These are phyloP conservation scores for Danio choprae DNA, from an alignment of 2,797 vertebrate species.

Conservation along the genomic window DNA sequence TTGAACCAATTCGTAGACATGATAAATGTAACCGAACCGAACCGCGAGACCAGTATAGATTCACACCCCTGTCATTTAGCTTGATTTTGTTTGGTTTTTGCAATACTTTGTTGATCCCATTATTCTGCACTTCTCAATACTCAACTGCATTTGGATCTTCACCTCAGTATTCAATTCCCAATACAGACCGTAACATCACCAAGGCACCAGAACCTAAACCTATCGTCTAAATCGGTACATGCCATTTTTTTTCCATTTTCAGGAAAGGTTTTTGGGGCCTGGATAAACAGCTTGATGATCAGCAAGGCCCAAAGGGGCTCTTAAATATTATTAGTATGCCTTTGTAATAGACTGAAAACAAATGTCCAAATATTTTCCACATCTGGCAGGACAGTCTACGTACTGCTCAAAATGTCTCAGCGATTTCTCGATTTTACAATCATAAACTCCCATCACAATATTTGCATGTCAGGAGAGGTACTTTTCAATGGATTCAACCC, in stretches of 20 bases:
- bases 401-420: not conserved
- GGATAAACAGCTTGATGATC: not conserved
- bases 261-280: not conserved
- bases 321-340: constrained; percentile 9
- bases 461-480: not conserved
- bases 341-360: not conserved
- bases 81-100: too few species aligned
- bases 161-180: too few species aligned
- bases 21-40: too few species aligned
- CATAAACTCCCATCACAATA: not conserved
- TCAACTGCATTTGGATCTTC: too few species aligned
- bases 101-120: too few species aligned
- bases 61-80: too few species aligned
- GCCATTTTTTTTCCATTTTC: not conserved
- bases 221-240: too few species aligned
- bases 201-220: too few species aligned
- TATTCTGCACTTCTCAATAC: too few species aligned
- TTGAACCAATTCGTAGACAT: too few species aligned
- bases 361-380: not conserved
- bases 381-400: not conserved
- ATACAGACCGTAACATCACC: too few species aligned
- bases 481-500: not conserved
- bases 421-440: not conserved
- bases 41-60: too few species aligned
- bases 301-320: not conserved